Conservation (phyloP, 2,797 vertebrate species). For the Uromys caudimaculatus region DNA sequence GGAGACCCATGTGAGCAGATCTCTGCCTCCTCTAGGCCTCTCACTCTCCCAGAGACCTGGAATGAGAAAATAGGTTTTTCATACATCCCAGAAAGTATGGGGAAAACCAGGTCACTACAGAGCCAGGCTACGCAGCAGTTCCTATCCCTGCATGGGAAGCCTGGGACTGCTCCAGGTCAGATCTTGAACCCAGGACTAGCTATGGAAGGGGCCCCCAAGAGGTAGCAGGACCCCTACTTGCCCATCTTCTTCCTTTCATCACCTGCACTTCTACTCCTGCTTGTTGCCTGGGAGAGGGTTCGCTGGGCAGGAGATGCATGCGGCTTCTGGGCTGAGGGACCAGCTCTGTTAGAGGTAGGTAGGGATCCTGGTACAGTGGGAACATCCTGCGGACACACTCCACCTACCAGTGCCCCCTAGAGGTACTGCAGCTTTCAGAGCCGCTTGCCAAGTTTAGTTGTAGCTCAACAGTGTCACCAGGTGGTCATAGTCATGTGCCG, state of each 20-base stretch:
- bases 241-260: not conserved
- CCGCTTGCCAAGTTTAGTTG: not conserved
- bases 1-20: not conserved
- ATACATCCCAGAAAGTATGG: not conserved
- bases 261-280: slow-evolving; percentile 61
- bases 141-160: not conserved
- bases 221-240: slow-evolving; percentile 69
- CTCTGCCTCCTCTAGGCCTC: not conserved
- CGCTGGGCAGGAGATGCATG: slow-evolving; percentile 69
- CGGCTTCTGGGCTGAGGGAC: not conserved
- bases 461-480: slow-evolving; percentile 60
- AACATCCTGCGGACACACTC: not conserved
- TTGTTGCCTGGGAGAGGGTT: slow-evolving; percentile 52
- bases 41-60: not conserved
- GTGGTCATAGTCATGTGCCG: not conserved
- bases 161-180: not conserved
- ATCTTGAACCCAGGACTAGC: not conserved
- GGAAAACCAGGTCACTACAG: not conserved
- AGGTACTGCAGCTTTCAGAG: not conserved
- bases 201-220: not conserved
- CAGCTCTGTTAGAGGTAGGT: not conserved
- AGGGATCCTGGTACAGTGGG: not conserved
- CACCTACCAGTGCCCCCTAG: not conserved
- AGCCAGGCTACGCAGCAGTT: not conserved
- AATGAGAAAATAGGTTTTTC: not conserved